Evolutionary conservation across 2,888 invertebrate genomes (phyloP).

Genomic region (Troglohyphantes excavatus): DNA sequence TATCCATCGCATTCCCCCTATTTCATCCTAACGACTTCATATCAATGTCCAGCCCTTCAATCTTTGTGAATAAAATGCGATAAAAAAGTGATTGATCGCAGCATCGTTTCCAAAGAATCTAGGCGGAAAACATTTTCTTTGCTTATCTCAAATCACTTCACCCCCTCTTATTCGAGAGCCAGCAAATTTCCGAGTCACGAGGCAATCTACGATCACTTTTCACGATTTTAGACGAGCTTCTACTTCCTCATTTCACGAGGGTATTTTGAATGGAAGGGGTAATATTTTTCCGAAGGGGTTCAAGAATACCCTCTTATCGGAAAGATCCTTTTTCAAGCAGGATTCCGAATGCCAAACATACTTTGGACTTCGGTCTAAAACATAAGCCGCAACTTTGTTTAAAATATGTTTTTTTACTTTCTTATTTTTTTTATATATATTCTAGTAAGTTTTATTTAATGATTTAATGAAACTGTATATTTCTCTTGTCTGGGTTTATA

Average conservation of each 20-base stretch:
- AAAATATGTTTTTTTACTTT: no score
- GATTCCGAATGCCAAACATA: background rate
- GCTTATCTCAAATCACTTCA: slow-evolving; percentile 20
- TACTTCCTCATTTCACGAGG: slow-evolving; percentile 65
- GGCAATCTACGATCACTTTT: slow-evolving; percentile 53
- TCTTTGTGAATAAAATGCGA: background rate
- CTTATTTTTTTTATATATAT: no score
- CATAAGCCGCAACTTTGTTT: no score
- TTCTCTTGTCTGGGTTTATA: no score
- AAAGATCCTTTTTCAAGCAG: background rate
- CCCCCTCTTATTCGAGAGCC: slow-evolving; percentile 19
- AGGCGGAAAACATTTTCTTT: slow-evolving; percentile 19
- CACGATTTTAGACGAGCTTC: slow-evolving; percentile 56
- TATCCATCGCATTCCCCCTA: background rate
- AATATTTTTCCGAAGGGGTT: background rate
- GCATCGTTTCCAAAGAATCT: background rate
- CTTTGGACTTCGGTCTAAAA: no score
- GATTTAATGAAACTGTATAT: no score
- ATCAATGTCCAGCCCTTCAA: background rate
- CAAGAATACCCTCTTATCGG: background rate
- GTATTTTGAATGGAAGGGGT: slow-evolving; percentile 1
- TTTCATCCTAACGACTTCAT: background rate
- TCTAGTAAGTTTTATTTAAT: no score
- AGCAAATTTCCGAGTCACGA: slow-evolving; percentile 74
- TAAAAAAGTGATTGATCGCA: slow-evolving; percentile 8